Percentiles rank a stretch among this genome's conserved stretches.
Conservation (phyloP, 2,113 vertebrate species). For the Ctenodactylus gundi region DNA sequence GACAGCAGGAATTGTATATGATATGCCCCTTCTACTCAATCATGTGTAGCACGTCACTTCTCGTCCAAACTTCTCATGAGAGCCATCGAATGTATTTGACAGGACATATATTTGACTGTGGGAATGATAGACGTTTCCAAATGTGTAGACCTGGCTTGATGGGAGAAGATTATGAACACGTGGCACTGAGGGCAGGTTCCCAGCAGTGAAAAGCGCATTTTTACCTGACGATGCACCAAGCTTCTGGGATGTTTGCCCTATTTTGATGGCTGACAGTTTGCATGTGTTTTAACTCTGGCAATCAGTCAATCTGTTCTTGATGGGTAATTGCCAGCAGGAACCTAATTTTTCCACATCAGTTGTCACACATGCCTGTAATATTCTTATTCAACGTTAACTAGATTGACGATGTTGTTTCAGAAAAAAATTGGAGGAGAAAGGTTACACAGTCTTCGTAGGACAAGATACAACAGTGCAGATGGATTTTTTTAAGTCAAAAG, state of each 20-base stretch:
- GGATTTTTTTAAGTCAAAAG: background rate
- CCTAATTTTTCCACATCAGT: constrained; percentile 42
- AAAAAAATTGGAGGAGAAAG: background rate
- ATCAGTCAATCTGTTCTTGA: constrained; percentile 54
- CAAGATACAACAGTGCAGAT: background rate
- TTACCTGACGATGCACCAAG: background rate
- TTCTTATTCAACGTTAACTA: constrained; percentile 24
- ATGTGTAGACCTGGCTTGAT: constrained; percentile 47
- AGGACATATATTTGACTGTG: constrained; percentile 58
- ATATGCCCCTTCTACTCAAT: constrained; percentile 66
- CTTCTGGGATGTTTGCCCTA: constrained; percentile 47
- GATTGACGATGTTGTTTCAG: constrained; percentile 58
- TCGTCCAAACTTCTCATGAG: constrained; percentile 65
- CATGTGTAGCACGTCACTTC: constrained; percentile 69
- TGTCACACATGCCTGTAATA: constrained; percentile 28
- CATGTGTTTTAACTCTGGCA: background rate
- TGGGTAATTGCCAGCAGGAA: constrained; percentile 66
- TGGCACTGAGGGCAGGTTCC: constrained; percentile 15
- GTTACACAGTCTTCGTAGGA: background rate
- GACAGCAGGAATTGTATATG: constrained; percentile 68
- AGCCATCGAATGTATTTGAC: constrained; percentile 64
- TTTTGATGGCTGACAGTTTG: constrained; percentile 58
- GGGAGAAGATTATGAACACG: constrained; percentile 68
- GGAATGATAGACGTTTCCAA: constrained; percentile 60
- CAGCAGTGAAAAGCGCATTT: constrained; percentile 48